Evolutionary conservation across 2,113 vertebrate species (phyloP), one percentile per base, ranked within the genome.

Genomic region (Tiliqua scincoides): DNA sequence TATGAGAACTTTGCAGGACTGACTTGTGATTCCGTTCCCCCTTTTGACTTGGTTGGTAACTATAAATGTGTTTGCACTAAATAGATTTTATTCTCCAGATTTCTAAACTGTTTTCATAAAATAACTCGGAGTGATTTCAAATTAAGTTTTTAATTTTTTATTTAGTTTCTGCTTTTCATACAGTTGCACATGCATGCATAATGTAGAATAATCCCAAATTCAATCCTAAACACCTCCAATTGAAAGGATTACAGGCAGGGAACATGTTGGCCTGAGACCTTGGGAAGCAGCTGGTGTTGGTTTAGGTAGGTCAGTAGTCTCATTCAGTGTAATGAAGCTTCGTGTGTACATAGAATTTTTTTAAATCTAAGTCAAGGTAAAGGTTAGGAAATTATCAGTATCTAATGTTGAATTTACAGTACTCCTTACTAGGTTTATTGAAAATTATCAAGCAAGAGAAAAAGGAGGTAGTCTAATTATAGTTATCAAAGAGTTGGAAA

Each of bases 41-140:
- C 59, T 35, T n/a, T 71, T 70, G 32, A 82, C n/a, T 83, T 89
- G 84, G 84, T 90, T 90, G 89, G 52, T 72, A 87, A 80, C 82
- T 54, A 12, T 17, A 57, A 32, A 78, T 15, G 20, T 35, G 20
- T 32, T 61, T 37, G 17, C 43, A 30, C 9, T 75, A 90, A 43
- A 88, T 91, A 85, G 20, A 0, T 85, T 86, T 82, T 87, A 48
- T 48, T 48, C 8, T 5, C 43, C 43, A 48, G 8, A 48, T 48
- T 48, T 48, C 43, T 48, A 48, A 48, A 48, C 43, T 48, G 43
- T 48, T 48, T 48, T 48, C 43, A 48, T 48, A 48, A 48, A 48
- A 48, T 5, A 48, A 48, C 43, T 48, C 43, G n/a, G n/a, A 48
- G 43, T 48, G 43, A 8, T 48, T 48, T 48, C 43, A 48, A n/a